Evolutionary conservation across 2,888 invertebrate species (phyloP), one percentile per base, ranked within the genome.

Genomic region (Aleiodes alternator): DNA sequence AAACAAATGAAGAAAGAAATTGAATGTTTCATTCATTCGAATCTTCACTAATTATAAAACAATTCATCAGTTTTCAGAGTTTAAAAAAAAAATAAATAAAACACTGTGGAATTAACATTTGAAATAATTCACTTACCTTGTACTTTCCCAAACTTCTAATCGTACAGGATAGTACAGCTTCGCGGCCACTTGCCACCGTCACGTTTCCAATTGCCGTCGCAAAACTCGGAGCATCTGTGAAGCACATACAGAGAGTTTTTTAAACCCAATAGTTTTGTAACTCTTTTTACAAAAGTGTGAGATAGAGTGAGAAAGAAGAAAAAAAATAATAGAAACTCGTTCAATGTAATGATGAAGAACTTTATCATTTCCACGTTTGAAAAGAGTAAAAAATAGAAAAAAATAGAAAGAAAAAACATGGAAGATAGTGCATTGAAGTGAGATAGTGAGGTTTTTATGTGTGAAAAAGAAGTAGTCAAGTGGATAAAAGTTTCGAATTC

Each of bases 141-240:
- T 94, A 95, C 84, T 93, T 93, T 59, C 94, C 95, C 75, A 95
- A 91, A 82, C 94, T 93, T 51, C 93, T 92, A 4, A 95, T 94
- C 43, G 93, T 93, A 85, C 95, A 95, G 73, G 94, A 94, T 7
- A 95, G 91, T 5, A 94, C 90, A 0, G 95, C 95, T 84, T 95
- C 95, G 74, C 94, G 91, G 50, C 95, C 95, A 34, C 94, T 91
- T 6, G 95, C 93, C 8, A 94, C 94, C 0, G 95, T 95, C 80
- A 94, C 93, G 87, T 95, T 95, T 80, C 92, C 92, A 77, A 95
- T 94, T 38, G 93, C 92, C 59, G 92, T 93, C 69, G 92, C 90
- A 87, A 95, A 95, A 85, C 93, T 93, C 0, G 95, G 95, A 80
- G 84, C 78, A 85, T 85, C 88, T 88, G 83, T 66, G 80, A 82